Evolutionary conservation across 2,113 vertebrate genomes (phyloP), one percentile per base, ranked within the genome.

Genomic region (Eurypyga helias): DNA sequence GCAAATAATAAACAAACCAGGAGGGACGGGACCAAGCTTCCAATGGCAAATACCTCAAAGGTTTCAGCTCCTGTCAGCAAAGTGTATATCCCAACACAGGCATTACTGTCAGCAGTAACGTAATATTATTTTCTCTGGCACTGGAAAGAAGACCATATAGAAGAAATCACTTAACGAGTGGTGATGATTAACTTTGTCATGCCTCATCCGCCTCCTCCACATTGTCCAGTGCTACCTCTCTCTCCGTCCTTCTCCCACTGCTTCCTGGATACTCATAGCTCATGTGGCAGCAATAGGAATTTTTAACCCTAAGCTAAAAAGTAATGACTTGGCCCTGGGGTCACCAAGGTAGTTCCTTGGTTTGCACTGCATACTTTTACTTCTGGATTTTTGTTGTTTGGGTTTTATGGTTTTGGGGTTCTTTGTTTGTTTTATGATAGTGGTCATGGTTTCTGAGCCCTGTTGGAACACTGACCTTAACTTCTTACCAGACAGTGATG

Each of bases 21-120:
- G 79, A 86, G 64, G 83, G 43, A 73, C 77, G 66, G 51, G 83
- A 67, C 48, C 2, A 1, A 83, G 34, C n/a, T 84, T 76, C 75
- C 60, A 8, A 83, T 25, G 57, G 76, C 60, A 93, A 79, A 94
- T 67, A 85, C 54, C 66, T 73, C 83, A 60, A 87, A 85, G 75
- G 69, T 76, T 93, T 93, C 81, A 67, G 45, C 49, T 94, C 26
- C 79, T 90, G 82, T 87, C 85, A 95, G 48, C 73, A 93, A 95
- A 87, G n/a, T 10, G 3, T 90, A 61, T 69, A 87, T 87, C 84
- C 73, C n/a, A 75, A 25, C 21, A 67, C 16, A 51, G 64, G 33
- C 23, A 1, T 57, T 79, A 33, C 87, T 91, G 73, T 91, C 82
- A 94, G 28, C 62, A 90, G 4, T 67, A 87, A 34, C 4, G 0